These are phyloP conservation scores for Brachionus koreanus DNA, from an alignment of 1,140 invertebrate species.

Conservation along the genomic window DNA sequence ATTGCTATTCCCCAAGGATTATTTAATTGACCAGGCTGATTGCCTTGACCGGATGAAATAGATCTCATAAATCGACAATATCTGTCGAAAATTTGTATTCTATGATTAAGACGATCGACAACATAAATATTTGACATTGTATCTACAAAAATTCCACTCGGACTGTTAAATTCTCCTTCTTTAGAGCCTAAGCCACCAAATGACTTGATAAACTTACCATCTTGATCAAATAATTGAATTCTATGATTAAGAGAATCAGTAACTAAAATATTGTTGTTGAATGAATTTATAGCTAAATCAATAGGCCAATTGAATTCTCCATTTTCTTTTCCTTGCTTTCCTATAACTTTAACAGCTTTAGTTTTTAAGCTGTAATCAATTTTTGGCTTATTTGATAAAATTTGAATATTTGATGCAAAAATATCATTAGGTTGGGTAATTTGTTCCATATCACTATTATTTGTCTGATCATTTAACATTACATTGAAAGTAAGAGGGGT, in stretches of 20 bases:
- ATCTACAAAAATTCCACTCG: conserved; percentile 94
- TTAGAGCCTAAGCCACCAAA: conserved; percentile 51
- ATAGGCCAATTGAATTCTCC: conserved; percentile 29
- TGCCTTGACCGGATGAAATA: conserved; percentile 46
- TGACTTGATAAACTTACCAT: conserved; percentile 52
- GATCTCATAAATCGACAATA: conserved; percentile 48
- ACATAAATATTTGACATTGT: conserved; percentile 95
- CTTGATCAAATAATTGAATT: conserved; percentile 54
- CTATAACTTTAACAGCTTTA: background rate
- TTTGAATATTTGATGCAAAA: background rate
- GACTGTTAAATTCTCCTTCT: conserved; percentile 77
- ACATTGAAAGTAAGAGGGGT: conserved; percentile 39
- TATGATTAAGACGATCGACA: conserved; percentile 66
- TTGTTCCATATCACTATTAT: background rate
- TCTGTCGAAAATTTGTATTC: conserved; percentile 45
- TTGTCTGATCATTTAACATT: background rate
- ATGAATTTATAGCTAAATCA: conserved; percentile 45
- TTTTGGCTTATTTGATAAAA: background rate
- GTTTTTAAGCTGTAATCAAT: background rate
- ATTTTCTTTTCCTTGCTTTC: background rate
- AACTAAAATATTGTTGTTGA: conserved; percentile 52
- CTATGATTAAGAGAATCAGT: conserved; percentile 49
- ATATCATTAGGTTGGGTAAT: background rate
- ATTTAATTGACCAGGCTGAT: conserved; percentile 69
- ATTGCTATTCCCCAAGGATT: conserved; percentile 98